A percentile compares a stretch with the other conserved stretches of the same genome.
These are phyloP conservation scores for Caretta caretta DNA, from an alignment of 2,113 vertebrate species.

Conservation along the genomic window DNA sequence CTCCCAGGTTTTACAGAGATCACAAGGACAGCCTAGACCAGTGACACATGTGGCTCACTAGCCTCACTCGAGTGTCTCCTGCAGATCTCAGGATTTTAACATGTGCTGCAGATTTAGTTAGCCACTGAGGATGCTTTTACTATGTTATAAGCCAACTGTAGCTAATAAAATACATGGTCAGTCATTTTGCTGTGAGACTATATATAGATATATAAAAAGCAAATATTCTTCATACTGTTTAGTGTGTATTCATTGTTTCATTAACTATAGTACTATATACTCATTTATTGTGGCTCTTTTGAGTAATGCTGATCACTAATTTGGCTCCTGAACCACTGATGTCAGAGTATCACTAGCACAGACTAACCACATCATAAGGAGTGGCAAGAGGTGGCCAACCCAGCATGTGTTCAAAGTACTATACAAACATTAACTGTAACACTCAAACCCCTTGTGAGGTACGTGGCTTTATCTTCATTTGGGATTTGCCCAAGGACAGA, in stretches of 20 bases:
- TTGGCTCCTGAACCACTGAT: too few relatives aligned
- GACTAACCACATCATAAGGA: not conserved
- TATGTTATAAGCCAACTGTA: not conserved
- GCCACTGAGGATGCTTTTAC: not conserved
- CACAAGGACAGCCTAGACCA: not conserved
- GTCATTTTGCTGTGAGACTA: not conserved
- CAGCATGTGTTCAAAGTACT: not conserved
- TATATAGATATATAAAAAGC: too few relatives aligned
- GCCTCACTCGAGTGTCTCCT: not conserved
- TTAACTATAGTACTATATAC: too few relatives aligned
- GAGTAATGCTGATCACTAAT: not conserved
- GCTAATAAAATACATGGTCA: not conserved
- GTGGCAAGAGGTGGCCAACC: not conserved
- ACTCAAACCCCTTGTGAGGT: not conserved
- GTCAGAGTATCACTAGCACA: not conserved
- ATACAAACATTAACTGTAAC: not conserved
- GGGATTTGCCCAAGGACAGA: not conserved
- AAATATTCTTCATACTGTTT: not conserved
- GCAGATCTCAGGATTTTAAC: not conserved
- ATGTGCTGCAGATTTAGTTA: not conserved
- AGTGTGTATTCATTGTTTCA: too few relatives aligned
- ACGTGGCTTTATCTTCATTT: not conserved
- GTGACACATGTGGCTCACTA: not conserved
- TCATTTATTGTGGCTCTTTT: not conserved
- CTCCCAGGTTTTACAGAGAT: not conserved